Evolutionary conservation across 2,113 vertebrate genomes (phyloP), one percentile per base, ranked within the genome.

Genomic region (Callionymus lyra): DNA sequence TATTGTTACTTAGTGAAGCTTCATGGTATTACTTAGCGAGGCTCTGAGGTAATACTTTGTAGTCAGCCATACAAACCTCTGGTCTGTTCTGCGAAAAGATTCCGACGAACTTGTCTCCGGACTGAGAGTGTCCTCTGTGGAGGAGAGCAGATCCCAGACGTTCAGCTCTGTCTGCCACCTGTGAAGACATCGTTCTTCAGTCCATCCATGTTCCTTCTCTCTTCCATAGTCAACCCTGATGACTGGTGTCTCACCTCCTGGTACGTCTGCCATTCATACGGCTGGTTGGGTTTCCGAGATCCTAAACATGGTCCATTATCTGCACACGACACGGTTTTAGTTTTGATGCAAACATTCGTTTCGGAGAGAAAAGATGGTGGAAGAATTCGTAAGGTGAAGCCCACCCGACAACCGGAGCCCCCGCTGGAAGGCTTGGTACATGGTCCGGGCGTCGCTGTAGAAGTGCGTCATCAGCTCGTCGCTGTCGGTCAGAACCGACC

Each of bases 71-170:
- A n/a, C 35, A 39, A 85, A 98, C 95, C 92, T 99, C 95, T 12
- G 93, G 91, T 67, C 93, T 89, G 80, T 99, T 99, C 63, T 98
- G 93, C 36, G 93, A 71, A 46, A 96, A 98, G 65, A 99, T 87
- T 59, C 95, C 94, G 8, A 99, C 60, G 40, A 66, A 89, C 15
- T 89, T 90, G 59, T 88, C 72, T 0, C 84, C 73, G 19, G 84
- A 65, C 1, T 85, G 48, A 56, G 82, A 87, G 80, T 88, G 91
- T 40, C 93, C 94, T 79, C 79, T 88, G 56, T 93, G 80, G 31
- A 98, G 73, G 41, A 99, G 79, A 0, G 87, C 95, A 2, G 95
- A 98, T 1, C 95, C 95, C 9, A 94, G 44, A 4, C 32, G 74
- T 56, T 91, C 87, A 0, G 91, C 83, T 74, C 79, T 76, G 17